These are phyloP conservation scores for Botrylloides violaceus DNA, from an alignment of 23 tunicate species.

Conservation along the genomic window DNA sequence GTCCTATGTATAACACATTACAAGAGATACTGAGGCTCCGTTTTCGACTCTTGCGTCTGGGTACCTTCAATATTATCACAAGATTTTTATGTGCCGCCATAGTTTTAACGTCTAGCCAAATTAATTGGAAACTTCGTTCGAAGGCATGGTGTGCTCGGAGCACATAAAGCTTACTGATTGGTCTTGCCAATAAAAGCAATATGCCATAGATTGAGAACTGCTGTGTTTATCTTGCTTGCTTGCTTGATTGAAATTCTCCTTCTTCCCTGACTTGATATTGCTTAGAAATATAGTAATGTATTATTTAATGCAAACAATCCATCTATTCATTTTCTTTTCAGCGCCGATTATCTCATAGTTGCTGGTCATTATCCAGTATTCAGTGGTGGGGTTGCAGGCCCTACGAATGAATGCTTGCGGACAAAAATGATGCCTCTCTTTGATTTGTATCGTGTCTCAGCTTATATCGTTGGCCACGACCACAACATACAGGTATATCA, in stretches of 20 bases:
- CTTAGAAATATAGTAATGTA: background rate
- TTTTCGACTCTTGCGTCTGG: too few species aligned
- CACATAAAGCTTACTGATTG: too few species aligned
- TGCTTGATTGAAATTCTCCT: too few species aligned
- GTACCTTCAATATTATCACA: too few species aligned
- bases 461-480: conserved; percentile 65
- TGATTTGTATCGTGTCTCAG: conserved; percentile 41
- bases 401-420: conserved; percentile 25
- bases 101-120: too few species aligned
- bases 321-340: background rate
- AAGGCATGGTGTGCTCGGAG: too few species aligned
- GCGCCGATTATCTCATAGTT: conserved; percentile 55
- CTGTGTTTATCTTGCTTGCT: too few species aligned
- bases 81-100: too few species aligned
- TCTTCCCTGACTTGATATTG: too few species aligned
- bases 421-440: conserved; percentile 39
- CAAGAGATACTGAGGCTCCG: background rate
- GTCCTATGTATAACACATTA: background rate
- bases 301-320: background rate
- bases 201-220: too few species aligned
- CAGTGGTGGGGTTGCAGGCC: conserved; percentile 48
- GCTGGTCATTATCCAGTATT: conserved; percentile 56
- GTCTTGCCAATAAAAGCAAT: too few species aligned
- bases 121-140: too few species aligned
- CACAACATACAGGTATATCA: conserved; percentile 60